These are phyloP conservation scores for cat (Felis catus) DNA, from an alignment of 2,113 vertebrate species.

Conservation along the genomic window DNA sequence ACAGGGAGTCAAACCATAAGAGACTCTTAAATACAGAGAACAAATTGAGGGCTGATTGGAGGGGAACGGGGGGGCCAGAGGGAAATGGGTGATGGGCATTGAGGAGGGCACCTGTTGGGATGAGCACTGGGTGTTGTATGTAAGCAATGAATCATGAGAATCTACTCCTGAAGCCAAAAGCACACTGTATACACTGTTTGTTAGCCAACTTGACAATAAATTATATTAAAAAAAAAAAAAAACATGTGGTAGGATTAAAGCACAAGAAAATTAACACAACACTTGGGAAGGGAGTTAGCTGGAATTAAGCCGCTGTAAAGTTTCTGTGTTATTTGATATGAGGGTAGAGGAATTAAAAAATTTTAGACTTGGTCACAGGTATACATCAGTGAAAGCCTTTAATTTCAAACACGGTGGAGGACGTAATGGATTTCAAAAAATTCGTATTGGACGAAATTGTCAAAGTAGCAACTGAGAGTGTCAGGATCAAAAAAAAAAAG, in stretches of 20 bases:
- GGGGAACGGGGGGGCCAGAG: no score
- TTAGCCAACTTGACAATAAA: no score
- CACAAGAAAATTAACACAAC: not conserved
- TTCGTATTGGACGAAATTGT: not conserved
- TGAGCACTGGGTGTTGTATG: no score
- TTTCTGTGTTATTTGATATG: not conserved
- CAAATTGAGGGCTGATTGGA: no score
- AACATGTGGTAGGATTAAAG: not conserved
- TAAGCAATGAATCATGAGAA: no score
- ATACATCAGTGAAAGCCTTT: not conserved
- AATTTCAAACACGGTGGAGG: not conserved
- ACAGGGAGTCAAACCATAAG: no score
- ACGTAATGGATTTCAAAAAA: not conserved
- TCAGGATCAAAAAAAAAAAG: not conserved
- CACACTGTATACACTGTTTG: no score
- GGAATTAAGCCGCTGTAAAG: not conserved
- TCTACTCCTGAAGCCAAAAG: no score
- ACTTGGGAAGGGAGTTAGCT: not conserved
- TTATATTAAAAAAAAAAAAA: not conserved
- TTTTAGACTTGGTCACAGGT: not conserved
- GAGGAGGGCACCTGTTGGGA: no score
- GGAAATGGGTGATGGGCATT: no score
- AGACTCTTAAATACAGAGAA: no score
- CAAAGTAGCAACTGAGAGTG: not conserved
- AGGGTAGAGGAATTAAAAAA: not conserved